phyloP scores from a whole-genome alignment of 1,140 invertebrate species.

The Pseudomyrmex dendroicus region DNA sequence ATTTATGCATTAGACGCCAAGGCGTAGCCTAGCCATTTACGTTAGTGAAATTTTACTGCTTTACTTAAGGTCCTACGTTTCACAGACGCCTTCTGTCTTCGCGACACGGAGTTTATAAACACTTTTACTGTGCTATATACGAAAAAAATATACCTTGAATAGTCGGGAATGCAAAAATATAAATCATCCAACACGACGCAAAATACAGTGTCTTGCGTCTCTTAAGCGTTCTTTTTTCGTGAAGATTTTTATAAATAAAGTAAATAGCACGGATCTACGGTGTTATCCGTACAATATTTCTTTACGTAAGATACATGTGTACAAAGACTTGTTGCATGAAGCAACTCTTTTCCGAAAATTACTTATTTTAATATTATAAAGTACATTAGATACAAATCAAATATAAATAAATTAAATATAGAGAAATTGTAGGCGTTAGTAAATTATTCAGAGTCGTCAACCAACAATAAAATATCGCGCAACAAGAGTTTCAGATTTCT shows the following conservation, averaged over 20 bases:
- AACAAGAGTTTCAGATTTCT: conserved; percentile 15
- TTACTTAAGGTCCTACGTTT: conserved; percentile 45
- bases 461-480: not conserved
- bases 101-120: conserved; percentile 8
- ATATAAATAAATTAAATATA: not conserved
- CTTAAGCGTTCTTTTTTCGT: not conserved
- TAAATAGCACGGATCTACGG: conserved; percentile 20
- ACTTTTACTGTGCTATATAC: conserved; percentile 16
- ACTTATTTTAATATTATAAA: not conserved
- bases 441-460: not conserved
- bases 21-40: not conserved
- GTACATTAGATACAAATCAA: not conserved
- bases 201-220: not conserved
- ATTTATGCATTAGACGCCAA: conserved; percentile 25
- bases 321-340: too few relatives aligned
- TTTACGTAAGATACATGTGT: not conserved
- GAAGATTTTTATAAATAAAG: not conserved
- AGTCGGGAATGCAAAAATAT: conserved; percentile 21
- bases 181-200: conserved; percentile 32
- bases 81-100: conserved; percentile 1
- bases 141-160: conserved; percentile 34
- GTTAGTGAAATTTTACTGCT: conserved; percentile 48
- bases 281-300: not conserved
- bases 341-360: not conserved
- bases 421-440: not conserved